These are phyloP conservation scores for Glaucopsyche alexis DNA, from an alignment of 2,888 invertebrate genomes.

Conservation along the genomic window DNA sequence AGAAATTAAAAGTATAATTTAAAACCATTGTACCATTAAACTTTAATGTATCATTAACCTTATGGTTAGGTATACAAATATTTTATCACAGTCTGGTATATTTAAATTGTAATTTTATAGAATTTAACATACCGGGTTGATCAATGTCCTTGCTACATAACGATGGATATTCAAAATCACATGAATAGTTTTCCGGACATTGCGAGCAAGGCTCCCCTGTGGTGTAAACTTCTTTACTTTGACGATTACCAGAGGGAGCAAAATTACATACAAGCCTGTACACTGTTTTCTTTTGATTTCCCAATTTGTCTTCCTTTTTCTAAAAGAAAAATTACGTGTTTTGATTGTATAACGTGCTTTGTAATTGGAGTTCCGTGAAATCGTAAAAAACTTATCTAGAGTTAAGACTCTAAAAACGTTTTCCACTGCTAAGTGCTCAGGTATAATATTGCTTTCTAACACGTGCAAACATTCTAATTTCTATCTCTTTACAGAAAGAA, in stretches of 20 bases:
- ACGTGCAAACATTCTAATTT: too few relatives aligned
- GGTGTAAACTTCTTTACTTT: conserved; percentile 54
- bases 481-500: too few relatives aligned
- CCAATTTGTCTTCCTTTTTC: conserved; percentile 47
- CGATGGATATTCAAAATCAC: conserved; percentile 51
- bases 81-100: too few relatives aligned
- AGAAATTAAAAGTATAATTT: not conserved
- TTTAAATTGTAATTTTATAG: not conserved
- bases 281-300: conserved; percentile 50
- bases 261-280: conserved; percentile 68
- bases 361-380: not conserved
- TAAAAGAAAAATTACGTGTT: conserved; percentile 38
- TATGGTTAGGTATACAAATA: too few relatives aligned
- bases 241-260: conserved; percentile 58
- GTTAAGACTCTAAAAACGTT: too few relatives aligned
- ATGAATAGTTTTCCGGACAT: conserved; percentile 50
- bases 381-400: not conserved
- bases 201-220: conserved; percentile 57
- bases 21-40: not conserved
- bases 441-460: too few relatives aligned
- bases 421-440: too few relatives aligned
- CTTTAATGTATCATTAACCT: too few relatives aligned
- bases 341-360: not conserved
- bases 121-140: not conserved
- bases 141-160: conserved; percentile 54